Percentiles rank a stretch among this genome's conserved stretches.
These are phyloP conservation scores for Diachrysia chrysitis DNA, from an alignment of 2,888 invertebrate genomes.

Conservation along the genomic window DNA sequence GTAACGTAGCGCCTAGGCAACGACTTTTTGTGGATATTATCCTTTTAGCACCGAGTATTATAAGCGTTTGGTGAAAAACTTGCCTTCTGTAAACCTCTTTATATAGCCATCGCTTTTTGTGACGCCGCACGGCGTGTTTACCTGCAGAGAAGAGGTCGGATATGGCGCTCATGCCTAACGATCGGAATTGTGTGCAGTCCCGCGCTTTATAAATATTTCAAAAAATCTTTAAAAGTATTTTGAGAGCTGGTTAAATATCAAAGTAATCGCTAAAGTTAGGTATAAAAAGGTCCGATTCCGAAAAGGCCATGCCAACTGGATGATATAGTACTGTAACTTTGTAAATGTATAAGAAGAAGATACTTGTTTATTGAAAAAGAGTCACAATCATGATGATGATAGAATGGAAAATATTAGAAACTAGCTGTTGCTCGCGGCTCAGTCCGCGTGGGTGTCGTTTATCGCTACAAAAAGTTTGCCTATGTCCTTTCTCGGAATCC, in stretches of 20 bases:
- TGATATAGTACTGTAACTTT: background rate
- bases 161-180: background rate
- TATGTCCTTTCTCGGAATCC: no score
- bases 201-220: background rate
- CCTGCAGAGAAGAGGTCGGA: constrained; percentile 16
- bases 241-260: background rate
- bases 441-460: no score
- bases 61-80: constrained; percentile 76
- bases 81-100: constrained; percentile 65
- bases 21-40: constrained; percentile 84
- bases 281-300: background rate
- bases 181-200: background rate
- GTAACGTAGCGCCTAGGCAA: constrained; percentile 71
- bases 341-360: background rate
- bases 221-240: background rate
- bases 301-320: background rate
- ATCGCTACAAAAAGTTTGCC: no score
- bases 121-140: constrained; percentile 40
- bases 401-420: no score
- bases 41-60: constrained; percentile 83
- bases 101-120: constrained; percentile 62
- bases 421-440: no score
- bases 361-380: no score
- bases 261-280: background rate
- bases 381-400: no score